A percentile compares a stretch with the other conserved stretches of the same genome.
These are phyloP conservation scores for Chironomus striatipennis DNA, from an alignment of 1,140 invertebrate genomes.

Conservation along the genomic window DNA sequence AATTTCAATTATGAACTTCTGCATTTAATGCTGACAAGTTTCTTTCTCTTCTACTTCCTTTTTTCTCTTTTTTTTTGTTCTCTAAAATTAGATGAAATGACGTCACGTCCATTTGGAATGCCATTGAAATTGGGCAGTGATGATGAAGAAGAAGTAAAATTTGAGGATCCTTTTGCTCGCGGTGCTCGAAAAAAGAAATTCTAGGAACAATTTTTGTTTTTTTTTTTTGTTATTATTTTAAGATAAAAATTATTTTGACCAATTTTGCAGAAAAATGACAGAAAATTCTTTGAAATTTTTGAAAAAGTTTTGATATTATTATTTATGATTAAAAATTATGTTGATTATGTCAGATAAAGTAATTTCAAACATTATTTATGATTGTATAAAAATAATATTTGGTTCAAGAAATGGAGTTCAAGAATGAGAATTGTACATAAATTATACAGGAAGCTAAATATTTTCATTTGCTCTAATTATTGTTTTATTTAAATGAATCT, in stretches of 20 bases:
- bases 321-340: no score
- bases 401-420: no score
- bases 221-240: neutral
- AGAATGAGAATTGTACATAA: no score
- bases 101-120: conserved; percentile 63
- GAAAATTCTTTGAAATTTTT: neutral
- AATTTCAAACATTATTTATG: no score
- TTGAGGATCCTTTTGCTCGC: neutral
- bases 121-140: conserved; percentile 55
- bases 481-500: no score
- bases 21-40: no score
- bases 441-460: no score
- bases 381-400: no score
- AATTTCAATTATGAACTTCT: no score
- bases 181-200: conserved; percentile 35
- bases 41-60: conserved; percentile 36
- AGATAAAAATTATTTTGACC: neutral
- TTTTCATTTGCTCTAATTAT: no score
- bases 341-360: no score
- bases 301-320: neutral
- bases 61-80: conserved; percentile 31
- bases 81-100: conserved; percentile 50
- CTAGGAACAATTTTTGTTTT: neutral
- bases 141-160: conserved; percentile 47
- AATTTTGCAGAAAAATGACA: neutral